phyloP scores from a whole-genome alignment of 2,888 invertebrate genomes.

The Saturnia pavonia region DNA sequence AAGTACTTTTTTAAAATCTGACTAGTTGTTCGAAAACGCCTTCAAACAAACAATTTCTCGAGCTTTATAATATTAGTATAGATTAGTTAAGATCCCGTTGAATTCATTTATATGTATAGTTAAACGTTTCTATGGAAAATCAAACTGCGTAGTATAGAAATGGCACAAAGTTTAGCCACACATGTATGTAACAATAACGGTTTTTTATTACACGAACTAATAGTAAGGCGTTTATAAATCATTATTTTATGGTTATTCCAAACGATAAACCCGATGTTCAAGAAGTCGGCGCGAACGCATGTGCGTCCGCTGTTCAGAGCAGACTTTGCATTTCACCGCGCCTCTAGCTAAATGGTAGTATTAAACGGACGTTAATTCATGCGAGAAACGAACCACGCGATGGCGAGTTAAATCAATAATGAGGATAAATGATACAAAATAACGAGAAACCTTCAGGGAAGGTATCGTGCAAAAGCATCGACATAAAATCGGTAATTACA shows the following conservation, averaged over 20 bases:
- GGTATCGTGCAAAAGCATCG: constrained; percentile 5
- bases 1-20: too few species aligned
- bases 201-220: constrained; percentile 63
- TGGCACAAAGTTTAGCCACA: constrained; percentile 50
- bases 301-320: constrained; percentile 38
- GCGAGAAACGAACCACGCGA: constrained; percentile 20
- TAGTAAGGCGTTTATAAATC: constrained; percentile 71
- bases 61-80: too few species aligned
- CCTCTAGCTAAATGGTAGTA: constrained; percentile 31
- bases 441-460: constrained; percentile 12
- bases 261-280: constrained; percentile 58
- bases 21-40: too few species aligned
- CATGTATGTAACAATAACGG: constrained; percentile 53
- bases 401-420: constrained; percentile 20
- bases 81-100: not conserved
- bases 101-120: not conserved
- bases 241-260: constrained; percentile 71
- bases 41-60: too few species aligned
- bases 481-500: constrained; percentile 13
- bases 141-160: constrained; percentile 50
- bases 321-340: constrained; percentile 37
- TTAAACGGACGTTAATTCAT: constrained; percentile 29
- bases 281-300: constrained; percentile 39
- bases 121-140: constrained; percentile 38
- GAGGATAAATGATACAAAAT: constrained; percentile 20